Evolutionary conservation across 64 coral and sea anemone species (phyloP).

Genomic region (Anthopleura sola): DNA sequence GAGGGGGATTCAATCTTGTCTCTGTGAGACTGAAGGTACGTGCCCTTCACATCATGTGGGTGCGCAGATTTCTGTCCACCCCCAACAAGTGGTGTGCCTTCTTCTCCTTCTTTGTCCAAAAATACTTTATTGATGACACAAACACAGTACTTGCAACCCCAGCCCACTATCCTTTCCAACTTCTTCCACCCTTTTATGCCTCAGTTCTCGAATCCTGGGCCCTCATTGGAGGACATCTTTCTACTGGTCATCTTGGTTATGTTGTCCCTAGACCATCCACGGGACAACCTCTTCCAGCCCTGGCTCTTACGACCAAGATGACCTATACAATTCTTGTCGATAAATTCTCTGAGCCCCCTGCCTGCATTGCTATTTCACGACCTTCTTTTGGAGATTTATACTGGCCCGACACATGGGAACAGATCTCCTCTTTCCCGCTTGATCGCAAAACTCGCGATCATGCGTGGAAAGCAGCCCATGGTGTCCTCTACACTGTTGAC

Average conservation of each 20-base stretch:
- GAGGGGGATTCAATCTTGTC: constrained; percentile 9
- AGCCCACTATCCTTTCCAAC: not conserved
- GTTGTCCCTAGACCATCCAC: too few relatives aligned
- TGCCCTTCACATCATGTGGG: not conserved
- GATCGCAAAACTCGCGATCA: constrained; percentile 16
- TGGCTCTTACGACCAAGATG: too few relatives aligned
- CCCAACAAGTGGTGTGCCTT: not conserved
- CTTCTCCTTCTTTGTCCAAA: not conserved
- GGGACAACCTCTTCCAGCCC: too few relatives aligned
- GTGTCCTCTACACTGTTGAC: not conserved
- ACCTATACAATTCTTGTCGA: not conserved
- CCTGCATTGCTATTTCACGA: not conserved
- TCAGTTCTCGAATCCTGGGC: not conserved
- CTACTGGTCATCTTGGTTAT: not conserved
- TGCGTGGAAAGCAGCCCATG: constrained; percentile 21
- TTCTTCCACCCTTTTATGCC: not conserved
- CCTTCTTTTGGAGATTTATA: not conserved
- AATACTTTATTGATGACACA: too few relatives aligned
- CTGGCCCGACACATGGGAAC: constrained; percentile 15
- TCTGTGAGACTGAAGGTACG: not conserved
- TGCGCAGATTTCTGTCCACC: not conserved
- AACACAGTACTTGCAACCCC: not conserved
- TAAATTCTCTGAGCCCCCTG: not conserved
- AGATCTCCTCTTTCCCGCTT: not conserved
- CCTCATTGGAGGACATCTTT: not conserved